Base-by-base conservation (phyloP, 2,888 invertebrate genomes). In the Reticulitermes lucifugus region DNA sequence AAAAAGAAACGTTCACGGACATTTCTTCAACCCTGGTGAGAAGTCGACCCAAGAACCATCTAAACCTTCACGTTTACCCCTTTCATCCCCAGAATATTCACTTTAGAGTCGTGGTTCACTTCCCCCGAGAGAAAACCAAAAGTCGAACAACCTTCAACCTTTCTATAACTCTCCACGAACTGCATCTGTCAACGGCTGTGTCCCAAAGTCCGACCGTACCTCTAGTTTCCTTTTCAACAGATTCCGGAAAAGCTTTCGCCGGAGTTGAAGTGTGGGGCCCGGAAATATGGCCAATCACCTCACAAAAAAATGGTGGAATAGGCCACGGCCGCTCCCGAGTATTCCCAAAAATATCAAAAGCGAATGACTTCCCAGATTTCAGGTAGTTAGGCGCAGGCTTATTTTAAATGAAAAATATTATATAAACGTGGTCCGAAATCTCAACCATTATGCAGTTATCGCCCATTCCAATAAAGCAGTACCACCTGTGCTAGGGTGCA, bases 71-170 rank as follows among this genome's bases (percentile, higher is more conserved):
- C 41, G 35, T 25, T 14, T 2, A 55, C 14, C 55, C 55, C 55
- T 55, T 55, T 18, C 14, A 25, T 4, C 41, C 73, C 41, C 7
- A 41, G 18, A 41, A 73, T 21, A 73, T 14, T 25, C 41, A 18
- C 73, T 70, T 73, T 41, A 73, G 29, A 14, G 14, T 41, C 73
- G 71, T 41, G 73, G 73, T 73, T 73, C 73, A 73, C 41, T 18
- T 73, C 29, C 70, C 70, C 5, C 41, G 41, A 9, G 29, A 41
- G 41, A 29, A 25, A 73, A 41, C 73, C 35, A 2, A 73, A 71
- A 7, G 25, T n/a, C 29, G 14, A 25, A 29, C n/a, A 25, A 71
- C n/a, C 71, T 21, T 73, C 73, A 73, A 73, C 73, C 41, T 41
- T 41, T 29, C 18, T 41, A 41, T 73, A 73, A 41, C 73, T 41